These are phyloP conservation scores for Drosophila subquinaria DNA, from an alignment of 2,888 invertebrate species.

Conservation along the genomic window DNA sequence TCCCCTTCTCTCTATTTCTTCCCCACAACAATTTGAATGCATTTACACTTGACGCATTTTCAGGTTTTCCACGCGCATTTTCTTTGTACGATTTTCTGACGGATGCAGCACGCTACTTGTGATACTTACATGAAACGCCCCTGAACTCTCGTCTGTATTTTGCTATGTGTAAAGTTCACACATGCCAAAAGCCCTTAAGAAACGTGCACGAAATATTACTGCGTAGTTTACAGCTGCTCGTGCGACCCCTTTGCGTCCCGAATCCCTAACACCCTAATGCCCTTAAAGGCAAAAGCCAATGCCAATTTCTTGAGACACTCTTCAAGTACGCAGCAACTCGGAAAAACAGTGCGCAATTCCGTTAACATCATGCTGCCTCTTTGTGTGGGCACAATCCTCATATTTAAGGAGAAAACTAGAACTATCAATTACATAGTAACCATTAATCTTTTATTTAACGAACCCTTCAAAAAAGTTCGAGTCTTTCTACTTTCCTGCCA, in stretches of 20 bases:
- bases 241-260: constrained; percentile 4
- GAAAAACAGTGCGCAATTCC: constrained; percentile 68
- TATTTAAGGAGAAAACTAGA: not conserved
- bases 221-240: constrained; percentile 64
- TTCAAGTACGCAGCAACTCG: constrained; percentile 63
- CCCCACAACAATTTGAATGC: constrained; percentile 46
- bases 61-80: constrained; percentile 57
- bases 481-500: constrained; percentile 2
- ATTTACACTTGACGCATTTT: constrained; percentile 63
- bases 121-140: constrained; percentile 50
- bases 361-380: not conserved
- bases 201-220: constrained; percentile 66
- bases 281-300: constrained; percentile 30
- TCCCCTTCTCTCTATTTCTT: not conserved
- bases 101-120: constrained; percentile 43
- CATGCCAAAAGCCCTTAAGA: constrained; percentile 45
- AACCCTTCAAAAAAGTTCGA: constrained; percentile 5
- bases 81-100: constrained; percentile 53
- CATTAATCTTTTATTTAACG: constrained; percentile 11
- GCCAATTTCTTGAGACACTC: constrained; percentile 65
- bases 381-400: not conserved
- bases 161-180: constrained; percentile 6
- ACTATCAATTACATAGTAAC: constrained; percentile 14
- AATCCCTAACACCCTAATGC: not conserved
- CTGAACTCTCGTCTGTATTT: constrained; percentile 58